Base-by-base conservation (phyloP, 2,888 invertebrate species). In the Eilema caniola region DNA sequence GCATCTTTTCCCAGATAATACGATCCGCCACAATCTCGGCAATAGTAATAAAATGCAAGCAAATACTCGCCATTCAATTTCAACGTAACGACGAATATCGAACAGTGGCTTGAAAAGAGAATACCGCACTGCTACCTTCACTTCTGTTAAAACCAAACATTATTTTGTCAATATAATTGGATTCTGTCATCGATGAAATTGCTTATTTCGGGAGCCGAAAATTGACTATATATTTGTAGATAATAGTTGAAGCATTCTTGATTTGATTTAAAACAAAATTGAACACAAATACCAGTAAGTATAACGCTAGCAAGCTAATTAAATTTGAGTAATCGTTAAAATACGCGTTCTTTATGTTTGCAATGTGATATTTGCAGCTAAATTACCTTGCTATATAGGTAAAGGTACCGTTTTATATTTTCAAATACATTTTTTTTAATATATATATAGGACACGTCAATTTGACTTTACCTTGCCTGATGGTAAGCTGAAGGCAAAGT, bases 41-140 rank as follows among this genome's bases (percentile, higher is more conserved):
- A 66, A 75, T 72, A 74, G 76, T 68, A 76, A 79, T 82, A 84
- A 81, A 85, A 79, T 81, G 71, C 76, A 77, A 73, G 73, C 74
- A 74, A 77, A 78, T 76, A 76, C 69, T 62, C 69, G 75, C 71
- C 60, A 80, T 82, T 78, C 81, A 81, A 82, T 86, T 83, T 82
- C 81, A 85, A 85, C 84, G 77, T 76, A 74, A 77, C 77, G 71
- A 61, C 70, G 69, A 61, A 62, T 65, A 67, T 66, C 73, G 76
- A 37, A 62, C 23, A 33, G 47, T 70, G 53, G 56, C 62, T 67
- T 79, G 70, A 67, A 47, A 65, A 66, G 25, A 37, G 53, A 70
- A 70, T 25, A 66, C 33, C 56, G 66, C 37, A 66, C 56, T 66
- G 41, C 23, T 37, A 37, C 23, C 3, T 60, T 66, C 28, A 31